Percentiles rank a stretch among this genome's conserved stretches.
Evolutionary conservation across 2,888 invertebrate genomes (phyloP).

Genomic region (Baccha elongata): DNA sequence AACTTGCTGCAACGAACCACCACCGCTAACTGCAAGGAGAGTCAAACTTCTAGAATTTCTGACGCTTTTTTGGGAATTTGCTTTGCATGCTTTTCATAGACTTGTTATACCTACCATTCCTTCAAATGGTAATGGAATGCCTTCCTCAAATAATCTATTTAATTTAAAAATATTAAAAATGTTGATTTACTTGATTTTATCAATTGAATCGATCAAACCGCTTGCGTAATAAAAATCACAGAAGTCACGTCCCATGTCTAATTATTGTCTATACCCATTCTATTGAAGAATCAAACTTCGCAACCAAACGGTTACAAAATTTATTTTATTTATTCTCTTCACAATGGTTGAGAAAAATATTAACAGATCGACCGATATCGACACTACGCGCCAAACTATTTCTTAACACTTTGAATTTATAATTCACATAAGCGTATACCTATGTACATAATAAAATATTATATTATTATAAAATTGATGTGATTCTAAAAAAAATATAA

Average conservation of each 20-base stretch:
- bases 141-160: too few relatives aligned
- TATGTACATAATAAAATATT: neutral
- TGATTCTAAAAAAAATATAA: neutral
- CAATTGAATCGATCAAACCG: slow-evolving; percentile 34
- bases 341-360: neutral
- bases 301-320: neutral
- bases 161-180: too few relatives aligned
- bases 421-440: too few relatives aligned
- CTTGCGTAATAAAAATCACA: slow-evolving; percentile 50
- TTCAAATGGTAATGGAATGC: too few relatives aligned
- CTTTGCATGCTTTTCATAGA: too few relatives aligned
- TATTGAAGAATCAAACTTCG: neutral
- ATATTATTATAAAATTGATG: slow-evolving; percentile 22
- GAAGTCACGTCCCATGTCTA: slow-evolving; percentile 17
- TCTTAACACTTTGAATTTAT: neutral
- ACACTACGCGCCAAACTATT: neutral
- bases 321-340: neutral
- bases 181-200: neutral
- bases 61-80: too few relatives aligned
- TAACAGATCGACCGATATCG: neutral
- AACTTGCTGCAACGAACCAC: too few relatives aligned
- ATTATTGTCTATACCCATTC: slow-evolving; percentile 6
- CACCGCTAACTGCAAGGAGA: too few relatives aligned
- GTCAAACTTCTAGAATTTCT: too few relatives aligned
- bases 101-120: too few relatives aligned